Conservation (phyloP, 2,888 invertebrate genomes). For the Trissoscelio sp. region DNA sequence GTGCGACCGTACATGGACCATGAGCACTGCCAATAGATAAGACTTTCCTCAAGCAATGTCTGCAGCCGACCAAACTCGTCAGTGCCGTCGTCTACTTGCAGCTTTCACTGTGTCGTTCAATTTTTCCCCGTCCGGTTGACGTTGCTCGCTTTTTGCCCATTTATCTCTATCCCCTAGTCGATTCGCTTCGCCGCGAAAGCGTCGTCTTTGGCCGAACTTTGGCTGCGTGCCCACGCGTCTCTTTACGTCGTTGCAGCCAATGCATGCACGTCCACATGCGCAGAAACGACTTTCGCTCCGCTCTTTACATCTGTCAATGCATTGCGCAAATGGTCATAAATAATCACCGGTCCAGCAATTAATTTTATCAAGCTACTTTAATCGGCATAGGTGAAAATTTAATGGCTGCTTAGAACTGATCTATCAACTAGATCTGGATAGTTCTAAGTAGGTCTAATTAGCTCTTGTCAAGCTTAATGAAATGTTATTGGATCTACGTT, state of each 20-base stretch:
- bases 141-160: conserved; percentile 55
- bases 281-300: conserved; percentile 5
- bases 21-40: conserved; percentile 58
- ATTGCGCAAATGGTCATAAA: conserved; percentile 27
- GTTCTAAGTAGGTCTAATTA: conserved; percentile 24
- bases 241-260: conserved; percentile 21
- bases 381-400: conserved; percentile 16
- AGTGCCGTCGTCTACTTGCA: conserved; percentile 14
- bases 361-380: conserved; percentile 15
- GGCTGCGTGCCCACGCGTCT: conserved; percentile 57
- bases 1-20: conserved; percentile 52
- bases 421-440: conserved; percentile 7
- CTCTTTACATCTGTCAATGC: conserved; percentile 5
- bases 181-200: conserved; percentile 34
- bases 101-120: conserved; percentile 37
- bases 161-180: conserved; percentile 53
- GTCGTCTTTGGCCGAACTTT: conserved; percentile 52
- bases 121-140: conserved; percentile 50
- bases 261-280: conserved; percentile 1
- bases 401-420: conserved; percentile 4
- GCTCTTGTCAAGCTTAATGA: conserved; percentile 20
- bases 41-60: conserved; percentile 8
- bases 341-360: conserved; percentile 22
- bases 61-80: conserved; percentile 32
- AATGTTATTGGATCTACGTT: neutral